Conservation (phyloP, 2,797 vertebrate genomes). For the Protosalanx chinensis region DNA sequence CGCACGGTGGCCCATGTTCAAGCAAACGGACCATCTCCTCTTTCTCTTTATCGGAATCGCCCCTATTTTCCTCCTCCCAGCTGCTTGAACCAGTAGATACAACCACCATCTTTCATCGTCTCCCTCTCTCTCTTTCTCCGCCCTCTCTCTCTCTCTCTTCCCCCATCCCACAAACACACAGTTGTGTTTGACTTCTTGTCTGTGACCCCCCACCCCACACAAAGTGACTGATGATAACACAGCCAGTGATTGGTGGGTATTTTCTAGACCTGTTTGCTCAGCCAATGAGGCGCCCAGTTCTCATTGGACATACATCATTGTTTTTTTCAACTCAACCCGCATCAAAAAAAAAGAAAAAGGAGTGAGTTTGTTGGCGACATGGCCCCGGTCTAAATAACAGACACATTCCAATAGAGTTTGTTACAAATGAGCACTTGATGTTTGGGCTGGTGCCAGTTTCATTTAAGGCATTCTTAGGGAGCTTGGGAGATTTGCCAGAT, state of each 20-base stretch:
- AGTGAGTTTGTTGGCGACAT: constrained; percentile 76
- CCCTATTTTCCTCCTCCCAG: not conserved
- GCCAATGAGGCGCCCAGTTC: constrained; percentile 85
- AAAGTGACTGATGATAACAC: constrained; percentile 85
- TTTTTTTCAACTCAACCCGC: constrained; percentile 38
- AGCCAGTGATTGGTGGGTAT: constrained; percentile 87
- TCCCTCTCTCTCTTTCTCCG: not conserved
- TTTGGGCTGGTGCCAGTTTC: constrained; percentile 89
- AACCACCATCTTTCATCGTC: constrained; percentile 9
- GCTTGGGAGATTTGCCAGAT: constrained; percentile 78
- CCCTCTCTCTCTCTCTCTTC: constrained; percentile 1
- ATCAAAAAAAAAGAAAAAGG: constrained; percentile 67
- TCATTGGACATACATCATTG: constrained; percentile 81
- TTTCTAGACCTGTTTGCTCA: constrained; percentile 86
- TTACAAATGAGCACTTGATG: constrained; percentile 92
- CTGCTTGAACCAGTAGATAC: no score
- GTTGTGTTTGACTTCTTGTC: constrained; percentile 67
- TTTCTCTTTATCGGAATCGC: not conserved
- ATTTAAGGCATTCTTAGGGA: constrained; percentile 89
- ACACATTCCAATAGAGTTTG: constrained; percentile 85
- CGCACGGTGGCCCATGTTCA: not conserved
- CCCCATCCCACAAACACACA: constrained; percentile 14
- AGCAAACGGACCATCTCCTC: not conserved
- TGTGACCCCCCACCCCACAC: constrained; percentile 38
- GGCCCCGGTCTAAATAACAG: constrained; percentile 79